These are phyloP conservation scores for Atta cephalotes DNA, from an alignment of 1,140 invertebrate genomes.

Conservation along the genomic window DNA sequence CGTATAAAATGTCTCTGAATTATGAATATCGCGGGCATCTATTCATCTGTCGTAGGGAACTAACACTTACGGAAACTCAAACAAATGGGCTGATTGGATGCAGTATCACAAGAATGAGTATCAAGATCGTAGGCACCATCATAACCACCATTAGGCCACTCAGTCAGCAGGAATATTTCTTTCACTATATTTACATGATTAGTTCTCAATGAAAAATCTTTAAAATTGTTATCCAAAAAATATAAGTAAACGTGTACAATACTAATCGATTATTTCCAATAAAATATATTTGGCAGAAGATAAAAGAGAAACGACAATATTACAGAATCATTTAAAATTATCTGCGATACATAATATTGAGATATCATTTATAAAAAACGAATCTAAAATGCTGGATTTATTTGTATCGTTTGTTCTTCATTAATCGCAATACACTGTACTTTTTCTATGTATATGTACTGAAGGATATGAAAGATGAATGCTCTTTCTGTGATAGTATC, in stretches of 20 bases:
- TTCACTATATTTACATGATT: constrained; percentile 63
- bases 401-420: constrained; percentile 32
- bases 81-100: constrained; percentile 75
- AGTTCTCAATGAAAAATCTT: constrained; percentile 32
- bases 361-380: constrained; percentile 26
- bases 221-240: constrained; percentile 39
- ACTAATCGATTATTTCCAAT: constrained; percentile 63
- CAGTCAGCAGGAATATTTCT: constrained; percentile 67
- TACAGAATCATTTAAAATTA: constrained; percentile 22
- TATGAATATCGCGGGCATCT: constrained; percentile 62
- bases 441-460: constrained; percentile 26
- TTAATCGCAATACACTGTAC: constrained; percentile 30
- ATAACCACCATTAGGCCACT: constrained; percentile 78
- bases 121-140: constrained; percentile 77
- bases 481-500: constrained; percentile 1
- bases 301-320: constrained; percentile 18
- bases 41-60: constrained; percentile 78
- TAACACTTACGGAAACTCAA: constrained; percentile 67
- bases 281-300: constrained; percentile 67
- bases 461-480: constrained; percentile 39
- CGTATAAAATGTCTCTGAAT: constrained; percentile 35
- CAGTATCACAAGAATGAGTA: constrained; percentile 76
- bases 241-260: constrained; percentile 58
- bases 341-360: constrained; percentile 23
- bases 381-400: constrained; percentile 37